phyloP scores from a whole-genome alignment of 2,113 vertebrate genomes.

The Talpa occidentalis region DNA sequence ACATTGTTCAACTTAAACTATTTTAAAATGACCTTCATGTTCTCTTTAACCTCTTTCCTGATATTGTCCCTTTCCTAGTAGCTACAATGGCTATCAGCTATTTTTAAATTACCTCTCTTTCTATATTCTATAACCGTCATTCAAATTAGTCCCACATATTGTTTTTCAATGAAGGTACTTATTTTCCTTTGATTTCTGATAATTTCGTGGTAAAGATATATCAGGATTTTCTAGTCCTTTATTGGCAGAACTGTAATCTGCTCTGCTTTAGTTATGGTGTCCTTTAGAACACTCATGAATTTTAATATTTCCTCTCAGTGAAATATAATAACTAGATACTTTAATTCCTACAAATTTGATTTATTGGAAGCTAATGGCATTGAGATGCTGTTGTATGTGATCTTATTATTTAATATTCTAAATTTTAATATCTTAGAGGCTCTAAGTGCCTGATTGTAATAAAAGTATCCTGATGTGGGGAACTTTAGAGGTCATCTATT shows the following conservation, averaged over 20 bases:
- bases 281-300: constrained; percentile 74
- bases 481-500: constrained; percentile 6
- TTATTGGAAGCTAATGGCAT: constrained; percentile 74
- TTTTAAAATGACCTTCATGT: constrained; percentile 48
- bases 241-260: constrained; percentile 54
- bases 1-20: constrained; percentile 2
- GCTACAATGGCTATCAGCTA: constrained; percentile 41
- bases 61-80: constrained; percentile 37
- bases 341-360: constrained; percentile 77
- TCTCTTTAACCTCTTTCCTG: constrained; percentile 49
- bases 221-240: not conserved
- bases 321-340: constrained; percentile 68
- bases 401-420: constrained; percentile 77
- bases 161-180: constrained; percentile 23
- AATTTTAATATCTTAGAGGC: constrained; percentile 66
- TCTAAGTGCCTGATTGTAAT: constrained; percentile 51
- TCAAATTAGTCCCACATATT: constrained; percentile 27
- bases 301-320: constrained; percentile 76
- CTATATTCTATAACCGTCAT: constrained; percentile 13
- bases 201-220: constrained; percentile 28
- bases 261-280: constrained; percentile 62
- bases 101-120: constrained; percentile 48
- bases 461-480: constrained; percentile 20
- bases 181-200: constrained; percentile 62
- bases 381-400: constrained; percentile 61